Evolutionary conservation across 1,140 invertebrate genomes (phyloP).

Genomic region (Eurosta solidaginis): DNA sequence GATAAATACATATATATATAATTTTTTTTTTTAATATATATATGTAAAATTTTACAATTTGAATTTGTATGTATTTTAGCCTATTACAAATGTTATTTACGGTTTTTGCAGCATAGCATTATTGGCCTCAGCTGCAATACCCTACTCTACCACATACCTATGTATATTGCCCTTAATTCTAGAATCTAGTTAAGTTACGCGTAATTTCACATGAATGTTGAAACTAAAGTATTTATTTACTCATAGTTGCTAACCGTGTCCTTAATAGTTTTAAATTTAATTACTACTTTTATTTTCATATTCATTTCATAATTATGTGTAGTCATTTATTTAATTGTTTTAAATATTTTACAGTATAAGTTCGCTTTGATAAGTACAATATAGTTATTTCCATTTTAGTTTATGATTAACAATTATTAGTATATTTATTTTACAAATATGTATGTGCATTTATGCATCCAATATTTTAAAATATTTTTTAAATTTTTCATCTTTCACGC

Average conservation of each 20-base stretch:
- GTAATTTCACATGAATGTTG: background rate
- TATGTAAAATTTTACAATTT: background rate
- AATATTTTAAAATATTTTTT: background rate
- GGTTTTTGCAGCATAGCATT: background rate
- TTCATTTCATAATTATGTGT: background rate
- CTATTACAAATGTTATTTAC: background rate
- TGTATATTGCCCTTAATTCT: background rate
- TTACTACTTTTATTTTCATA: background rate
- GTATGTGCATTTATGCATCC: background rate
- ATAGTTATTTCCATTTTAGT: background rate
- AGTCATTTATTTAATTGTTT: slow-evolving; percentile 10
- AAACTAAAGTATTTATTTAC: background rate
- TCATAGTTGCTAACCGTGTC: background rate
- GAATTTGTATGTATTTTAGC: background rate
- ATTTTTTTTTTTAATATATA: slow-evolving; percentile 9
- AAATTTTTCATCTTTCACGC: background rate
- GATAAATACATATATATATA: background rate
- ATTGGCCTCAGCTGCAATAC: background rate
- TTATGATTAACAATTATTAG: slow-evolving; percentile 10
- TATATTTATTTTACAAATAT: background rate
- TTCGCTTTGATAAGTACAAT: slow-evolving; percentile 20
- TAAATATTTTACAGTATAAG: slow-evolving; percentile 15
- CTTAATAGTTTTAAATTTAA: background rate
- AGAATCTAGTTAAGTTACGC: background rate
- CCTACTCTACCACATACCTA: no score